A percentile compares a stretch with the other conserved stretches of the same genome.
Conservation (phyloP, 2,888 invertebrate genomes). For the Lomographa bimaculata region DNA sequence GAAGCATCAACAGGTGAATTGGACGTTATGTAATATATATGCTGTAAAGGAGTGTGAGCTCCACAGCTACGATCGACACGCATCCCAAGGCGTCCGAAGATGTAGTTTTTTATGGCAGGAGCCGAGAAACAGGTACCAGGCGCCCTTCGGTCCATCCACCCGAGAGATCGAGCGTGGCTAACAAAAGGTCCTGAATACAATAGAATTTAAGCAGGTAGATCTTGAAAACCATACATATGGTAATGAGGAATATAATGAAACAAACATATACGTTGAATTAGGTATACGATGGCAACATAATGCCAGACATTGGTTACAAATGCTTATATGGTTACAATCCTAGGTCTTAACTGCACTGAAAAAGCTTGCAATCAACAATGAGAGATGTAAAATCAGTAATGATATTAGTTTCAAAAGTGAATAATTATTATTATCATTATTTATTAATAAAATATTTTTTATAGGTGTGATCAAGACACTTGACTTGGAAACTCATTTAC, state of each 20-base stretch:
- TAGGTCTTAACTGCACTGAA: too few relatives aligned
- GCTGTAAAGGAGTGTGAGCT: slow-evolving; percentile 13
- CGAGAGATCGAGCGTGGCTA: slow-evolving; percentile 22
- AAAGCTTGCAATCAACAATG: too few relatives aligned
- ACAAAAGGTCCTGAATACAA: slow-evolving; percentile 35
- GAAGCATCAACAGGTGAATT: not conserved
- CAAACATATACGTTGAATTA: too few relatives aligned
- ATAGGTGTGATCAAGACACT: too few relatives aligned
- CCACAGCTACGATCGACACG: slow-evolving; percentile 26
- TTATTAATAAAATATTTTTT: too few relatives aligned
- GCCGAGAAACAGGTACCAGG: slow-evolving; percentile 43
- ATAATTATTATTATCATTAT: too few relatives aligned
- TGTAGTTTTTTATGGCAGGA: slow-evolving; percentile 43
- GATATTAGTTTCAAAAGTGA: too few relatives aligned
- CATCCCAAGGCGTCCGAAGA: slow-evolving; percentile 31
- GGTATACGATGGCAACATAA: too few relatives aligned
- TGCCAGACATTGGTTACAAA: too few relatives aligned
- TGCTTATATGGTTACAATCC: too few relatives aligned
- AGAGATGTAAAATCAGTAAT: too few relatives aligned
- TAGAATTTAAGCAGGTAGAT: slow-evolving; percentile 37
- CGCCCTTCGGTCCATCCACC: slow-evolving; percentile 31
- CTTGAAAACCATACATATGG: slow-evolving; percentile 20
- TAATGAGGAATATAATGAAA: slow-evolving; percentile 12
- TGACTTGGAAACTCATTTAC: too few relatives aligned
- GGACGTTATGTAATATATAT: slow-evolving; percentile 3